These are phyloP conservation scores for Pseudanteris insignis DNA, from an alignment of 2,888 invertebrate genomes.

Conservation along the genomic window DNA sequence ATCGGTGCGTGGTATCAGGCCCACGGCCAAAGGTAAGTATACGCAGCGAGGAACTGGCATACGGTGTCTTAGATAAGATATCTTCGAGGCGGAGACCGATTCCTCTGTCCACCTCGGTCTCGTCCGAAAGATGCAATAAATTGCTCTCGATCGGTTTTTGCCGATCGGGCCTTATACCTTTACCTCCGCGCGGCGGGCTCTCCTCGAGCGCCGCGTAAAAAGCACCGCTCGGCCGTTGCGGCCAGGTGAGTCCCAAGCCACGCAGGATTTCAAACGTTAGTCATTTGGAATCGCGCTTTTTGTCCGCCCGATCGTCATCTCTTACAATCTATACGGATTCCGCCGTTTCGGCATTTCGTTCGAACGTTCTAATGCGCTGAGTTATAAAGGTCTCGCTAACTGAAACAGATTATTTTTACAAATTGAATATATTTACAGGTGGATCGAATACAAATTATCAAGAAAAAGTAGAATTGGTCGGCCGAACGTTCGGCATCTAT, in stretches of 20 bases:
- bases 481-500: too few relatives aligned
- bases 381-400: constrained; percentile 1
- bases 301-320: constrained; percentile 26
- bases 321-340: constrained; percentile 31
- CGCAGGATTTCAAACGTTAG: constrained; percentile 29
- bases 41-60: constrained; percentile 50
- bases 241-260: constrained; percentile 24
- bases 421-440: constrained; percentile 35
- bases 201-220: constrained; percentile 37
- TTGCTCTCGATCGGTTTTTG: constrained; percentile 63
- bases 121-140: constrained; percentile 62
- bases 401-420: constrained; percentile 34
- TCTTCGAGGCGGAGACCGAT: constrained; percentile 59
- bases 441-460: constrained; percentile 34
- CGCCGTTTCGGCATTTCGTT: constrained; percentile 6
- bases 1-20: constrained; percentile 61
- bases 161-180: constrained; percentile 54
- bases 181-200: constrained; percentile 31
- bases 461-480: constrained; percentile 19
- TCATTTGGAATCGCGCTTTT: constrained; percentile 31
- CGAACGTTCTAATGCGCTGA: constrained; percentile 15
- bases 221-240: constrained; percentile 18
- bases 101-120: constrained; percentile 59
- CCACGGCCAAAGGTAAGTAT: constrained; percentile 57
- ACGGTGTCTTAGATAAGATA: constrained; percentile 62